These are phyloP conservation scores for Ophion ventricosus DNA, from an alignment of 2,888 invertebrate genomes.

Conservation along the genomic window DNA sequence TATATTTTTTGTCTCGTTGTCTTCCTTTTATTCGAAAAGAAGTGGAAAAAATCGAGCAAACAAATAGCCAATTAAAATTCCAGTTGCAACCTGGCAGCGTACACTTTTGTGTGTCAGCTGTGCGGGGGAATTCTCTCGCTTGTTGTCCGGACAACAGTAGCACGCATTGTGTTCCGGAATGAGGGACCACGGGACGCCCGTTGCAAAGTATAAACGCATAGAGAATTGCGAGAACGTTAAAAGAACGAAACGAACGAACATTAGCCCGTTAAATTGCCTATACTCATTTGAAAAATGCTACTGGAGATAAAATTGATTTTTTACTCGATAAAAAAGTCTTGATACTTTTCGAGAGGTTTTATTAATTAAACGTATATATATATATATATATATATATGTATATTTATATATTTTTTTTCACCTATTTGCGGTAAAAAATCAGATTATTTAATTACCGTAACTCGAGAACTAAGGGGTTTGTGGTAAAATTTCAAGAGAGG, in stretches of 20 bases:
- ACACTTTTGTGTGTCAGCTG: conserved; percentile 64
- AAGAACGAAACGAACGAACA: background rate
- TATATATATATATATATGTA: conserved; percentile 26
- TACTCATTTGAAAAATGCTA: no score
- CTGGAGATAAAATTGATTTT: no score
- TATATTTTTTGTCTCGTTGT: background rate
- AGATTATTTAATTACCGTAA: no score
- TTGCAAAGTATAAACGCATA: conserved; percentile 5
- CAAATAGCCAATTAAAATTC: conserved; percentile 73
- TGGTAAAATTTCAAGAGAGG: no score
- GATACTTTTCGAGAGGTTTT: no score
- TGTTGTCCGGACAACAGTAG: conserved; percentile 56
- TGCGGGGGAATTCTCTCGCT: conserved; percentile 43
- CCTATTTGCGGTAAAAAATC: no score
- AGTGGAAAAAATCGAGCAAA: conserved; percentile 57
- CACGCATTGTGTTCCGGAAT: conserved; percentile 48
- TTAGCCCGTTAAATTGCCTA: conserved; percentile 7
- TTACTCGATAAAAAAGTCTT: no score
- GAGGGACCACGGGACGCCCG: conserved; percentile 24
- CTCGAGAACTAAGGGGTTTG: no score
- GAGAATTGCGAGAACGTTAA: background rate
- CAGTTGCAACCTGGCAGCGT: conserved; percentile 63
- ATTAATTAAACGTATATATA: background rate
- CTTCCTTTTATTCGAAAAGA: background rate
- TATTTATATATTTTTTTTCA: background rate